These are phyloP conservation scores for Daktulosphaira vitifoliae DNA, from an alignment of 1,140 invertebrate species.

Conservation along the genomic window DNA sequence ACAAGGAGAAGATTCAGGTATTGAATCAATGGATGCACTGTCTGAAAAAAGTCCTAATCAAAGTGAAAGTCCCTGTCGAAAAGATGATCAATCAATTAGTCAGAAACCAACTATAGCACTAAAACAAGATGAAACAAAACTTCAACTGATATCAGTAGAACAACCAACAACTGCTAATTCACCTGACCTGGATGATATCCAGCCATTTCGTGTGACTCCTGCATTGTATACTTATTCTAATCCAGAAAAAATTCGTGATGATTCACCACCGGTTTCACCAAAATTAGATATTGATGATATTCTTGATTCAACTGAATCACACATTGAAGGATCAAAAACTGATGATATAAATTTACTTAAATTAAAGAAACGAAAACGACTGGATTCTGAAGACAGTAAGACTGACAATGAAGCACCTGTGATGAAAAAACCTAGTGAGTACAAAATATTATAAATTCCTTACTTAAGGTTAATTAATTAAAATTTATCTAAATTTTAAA, in stretches of 20 bases:
- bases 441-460: background rate
- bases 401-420: slow-evolving; percentile 43
- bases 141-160: background rate
- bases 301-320: slow-evolving; percentile 43
- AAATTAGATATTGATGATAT: slow-evolving; percentile 43
- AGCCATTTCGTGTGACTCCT: slow-evolving; percentile 59
- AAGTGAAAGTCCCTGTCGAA: slow-evolving; percentile 50
- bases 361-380: slow-evolving; percentile 21
- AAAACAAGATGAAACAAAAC: slow-evolving; percentile 24
- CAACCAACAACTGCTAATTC: slow-evolving; percentile 39
- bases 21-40: slow-evolving; percentile 85
- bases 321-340: slow-evolving; percentile 5
- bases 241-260: slow-evolving; percentile 53
- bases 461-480: background rate
- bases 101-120: background rate
- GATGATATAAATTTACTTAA: slow-evolving; percentile 20
- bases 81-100: slow-evolving; percentile 39
- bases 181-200: slow-evolving; percentile 53
- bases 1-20: slow-evolving; percentile 77
- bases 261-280: slow-evolving; percentile 46
- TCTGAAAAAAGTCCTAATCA: slow-evolving; percentile 87
- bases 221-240: slow-evolving; percentile 69
- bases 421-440: slow-evolving; percentile 19
- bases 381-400: slow-evolving; percentile 36
- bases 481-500: slow-evolving; percentile 15